These are phyloP conservation scores for Macroglossus sobrinus DNA, from an alignment of 2,113 vertebrate species.

Conservation along the genomic window DNA sequence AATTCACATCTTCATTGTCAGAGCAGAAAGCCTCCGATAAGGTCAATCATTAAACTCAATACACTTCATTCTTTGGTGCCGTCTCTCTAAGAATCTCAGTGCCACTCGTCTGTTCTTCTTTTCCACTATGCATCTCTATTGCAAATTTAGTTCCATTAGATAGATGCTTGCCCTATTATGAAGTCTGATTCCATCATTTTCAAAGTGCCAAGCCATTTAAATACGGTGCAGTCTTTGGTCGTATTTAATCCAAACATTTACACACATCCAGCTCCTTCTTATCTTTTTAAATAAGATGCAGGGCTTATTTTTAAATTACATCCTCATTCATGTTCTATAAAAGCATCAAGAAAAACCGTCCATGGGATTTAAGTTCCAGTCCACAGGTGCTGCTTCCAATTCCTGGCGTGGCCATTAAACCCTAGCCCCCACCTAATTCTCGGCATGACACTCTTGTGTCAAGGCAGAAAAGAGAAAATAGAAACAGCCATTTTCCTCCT, in stretches of 20 bases:
- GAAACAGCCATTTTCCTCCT: slow-evolving; percentile 2
- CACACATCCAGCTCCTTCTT: slow-evolving; percentile 61
- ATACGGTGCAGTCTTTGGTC: slow-evolving; percentile 31
- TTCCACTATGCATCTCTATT: slow-evolving; percentile 40
- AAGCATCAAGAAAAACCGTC: neutral
- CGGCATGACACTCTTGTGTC: neutral
- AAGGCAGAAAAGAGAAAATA: slow-evolving; percentile 26
- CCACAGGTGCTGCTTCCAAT: slow-evolving; percentile 43
- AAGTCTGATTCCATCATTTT: slow-evolving; percentile 57
- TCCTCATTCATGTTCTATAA: slow-evolving; percentile 30
- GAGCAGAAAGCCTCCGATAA: slow-evolving; percentile 40
- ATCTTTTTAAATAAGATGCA: slow-evolving; percentile 54
- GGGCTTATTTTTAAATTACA: slow-evolving; percentile 68
- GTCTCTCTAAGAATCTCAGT: slow-evolving; percentile 50
- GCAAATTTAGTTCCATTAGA: slow-evolving; percentile 61
- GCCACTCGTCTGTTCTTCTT: slow-evolving; percentile 13
- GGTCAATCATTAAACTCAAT: slow-evolving; percentile 66
- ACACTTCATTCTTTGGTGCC: slow-evolving; percentile 55
- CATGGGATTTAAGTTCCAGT: slow-evolving; percentile 46
- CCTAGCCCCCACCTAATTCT: neutral
- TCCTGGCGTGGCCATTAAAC: slow-evolving; percentile 59
- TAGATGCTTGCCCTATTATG: slow-evolving; percentile 52
- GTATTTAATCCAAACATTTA: slow-evolving; percentile 59
- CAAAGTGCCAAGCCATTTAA: slow-evolving; percentile 65
- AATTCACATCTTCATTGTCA: slow-evolving; percentile 62